Conservation (phyloP, 2,888 invertebrate species). For the Hesperia comma region DNA sequence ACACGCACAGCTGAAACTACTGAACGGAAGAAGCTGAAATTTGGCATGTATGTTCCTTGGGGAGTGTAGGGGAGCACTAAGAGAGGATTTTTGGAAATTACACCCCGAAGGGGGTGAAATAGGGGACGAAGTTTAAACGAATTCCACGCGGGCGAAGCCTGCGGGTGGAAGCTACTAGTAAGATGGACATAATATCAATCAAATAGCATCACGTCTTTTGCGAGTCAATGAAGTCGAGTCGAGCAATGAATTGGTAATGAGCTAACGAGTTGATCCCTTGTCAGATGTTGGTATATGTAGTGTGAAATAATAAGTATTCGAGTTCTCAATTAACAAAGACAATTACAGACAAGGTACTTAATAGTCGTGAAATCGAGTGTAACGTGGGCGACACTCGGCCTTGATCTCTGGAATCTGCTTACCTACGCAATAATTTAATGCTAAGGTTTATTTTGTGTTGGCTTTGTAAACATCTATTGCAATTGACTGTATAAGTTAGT, state of each 20-base stretch:
- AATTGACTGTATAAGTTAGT: neutral
- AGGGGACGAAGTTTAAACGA: too few species aligned
- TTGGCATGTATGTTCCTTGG: too few species aligned
- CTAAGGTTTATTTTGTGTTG: slow-evolving; percentile 6
- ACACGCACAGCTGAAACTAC: too few species aligned
- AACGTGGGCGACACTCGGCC: slow-evolving; percentile 60
- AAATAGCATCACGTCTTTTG: slow-evolving; percentile 4
- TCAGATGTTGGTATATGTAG: neutral
- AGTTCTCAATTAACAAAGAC: slow-evolving; percentile 49
- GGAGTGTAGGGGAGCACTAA: too few species aligned
- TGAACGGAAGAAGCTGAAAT: too few species aligned
- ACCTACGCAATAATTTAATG: slow-evolving; percentile 35
- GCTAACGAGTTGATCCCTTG: neutral
- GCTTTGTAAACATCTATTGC: neutral
- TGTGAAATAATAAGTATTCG: neutral
- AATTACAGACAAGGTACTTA: slow-evolving; percentile 56
- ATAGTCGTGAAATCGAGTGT: slow-evolving; percentile 65
- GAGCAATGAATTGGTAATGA: neutral
- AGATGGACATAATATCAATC: neutral
- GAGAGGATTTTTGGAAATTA: too few species aligned
- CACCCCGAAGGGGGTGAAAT: too few species aligned
- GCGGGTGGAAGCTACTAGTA: too few species aligned
- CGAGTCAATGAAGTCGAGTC: slow-evolving; percentile 1
- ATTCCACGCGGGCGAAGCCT: too few species aligned
- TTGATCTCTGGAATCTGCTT: slow-evolving; percentile 55